Base-by-base conservation (phyloP, 2,797 vertebrate species). In the Manis javanica region DNA sequence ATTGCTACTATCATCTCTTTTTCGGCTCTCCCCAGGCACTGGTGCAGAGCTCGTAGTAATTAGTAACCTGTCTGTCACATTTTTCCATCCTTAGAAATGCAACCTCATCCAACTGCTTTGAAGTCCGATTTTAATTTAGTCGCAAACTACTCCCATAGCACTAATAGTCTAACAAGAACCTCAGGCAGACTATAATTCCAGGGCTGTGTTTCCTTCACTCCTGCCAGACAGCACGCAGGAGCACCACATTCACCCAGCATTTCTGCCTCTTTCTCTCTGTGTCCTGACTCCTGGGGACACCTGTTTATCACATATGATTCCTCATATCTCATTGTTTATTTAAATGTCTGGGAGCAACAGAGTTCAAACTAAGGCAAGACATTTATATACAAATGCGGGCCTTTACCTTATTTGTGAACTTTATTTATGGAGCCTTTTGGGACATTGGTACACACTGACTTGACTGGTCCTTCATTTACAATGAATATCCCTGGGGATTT, bases 41-140 rank as follows among this genome's bases (percentile, higher is more conserved):
- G 96, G 91, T 94, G 78, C 83, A 92, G 93, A 90, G 96, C 94
- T 96, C 78, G 53, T 53, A 89, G 95, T 97, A 96, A 98, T 98
- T 97, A 98, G 87, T 90, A 95, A 82, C 63, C 90, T 91, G 93
- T 91, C 97, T 97, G 92, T 94, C 97, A 97, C 95, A 8, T 95
- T 96, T 94, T 96, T 89, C 93, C 97, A 66, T 98, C 96, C 96
- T 98, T 97, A 95, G 97, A 98, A 98, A 97, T 91, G 74, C 89
- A 96, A 94, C 95, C 88, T 97, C 97, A 95, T 96, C 97, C 79
- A 95, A 96, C 64, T 1, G 85, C 98, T 98, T 98, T 98, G 98
- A 98, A 98, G 98, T 96, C 98, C 96, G 68, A 85, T 98, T 98
- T 98, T 98, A 98, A 98, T 98, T 98, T 98, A 98, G 96, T 98